Base-by-base conservation (phyloP, 1,140 invertebrate genomes). In the Microplitis demolitor region DNA sequence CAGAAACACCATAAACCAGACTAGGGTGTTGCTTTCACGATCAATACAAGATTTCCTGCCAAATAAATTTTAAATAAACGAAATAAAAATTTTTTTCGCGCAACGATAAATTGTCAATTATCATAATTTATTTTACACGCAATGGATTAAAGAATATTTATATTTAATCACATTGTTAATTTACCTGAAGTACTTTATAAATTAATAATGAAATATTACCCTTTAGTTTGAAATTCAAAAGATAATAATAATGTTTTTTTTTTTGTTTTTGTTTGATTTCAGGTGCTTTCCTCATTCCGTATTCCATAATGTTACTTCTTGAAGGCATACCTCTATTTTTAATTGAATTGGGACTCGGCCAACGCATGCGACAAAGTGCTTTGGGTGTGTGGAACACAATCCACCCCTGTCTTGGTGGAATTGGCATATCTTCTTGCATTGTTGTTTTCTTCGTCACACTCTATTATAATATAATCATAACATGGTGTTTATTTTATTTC, bases 381-480 rank as follows among this genome's bases (percentile, higher is more conserved):
- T 86, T 98, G 16, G 96, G 96, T 3, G 95, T 96, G 1, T 98
- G 97, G 96, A 98, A 96, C 84, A 95, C 93, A 58, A 96, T 97
- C 75, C 94, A 97, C 82, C 96, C 96, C 0, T 97, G 95, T 93
- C 88, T 97, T 69, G 95, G 95, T 4, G 95, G 95, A 51, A 94
- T 96, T 73, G 94, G 94, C 14, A 95, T 98, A 69, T 93, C 96
- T 11, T 95, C 93, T 66, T 96, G 95, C 80, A 91, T 98, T 61
- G 96, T 98, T 54, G 96, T 96, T 0, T 93, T 96, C 63, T 95
- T 97, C 81, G 95, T 97, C 16, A 94, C 94, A 1, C 89, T 98
- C 45, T 99, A 99, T 86, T 99, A 99, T 89, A 99, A 99, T 82
- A 96, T 98, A 76, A 98, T 99, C 83, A 97, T 99, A 80, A 97